phyloP scores from a whole-genome alignment of 2,888 invertebrate genomes.

The Galeruca laticollis region DNA sequence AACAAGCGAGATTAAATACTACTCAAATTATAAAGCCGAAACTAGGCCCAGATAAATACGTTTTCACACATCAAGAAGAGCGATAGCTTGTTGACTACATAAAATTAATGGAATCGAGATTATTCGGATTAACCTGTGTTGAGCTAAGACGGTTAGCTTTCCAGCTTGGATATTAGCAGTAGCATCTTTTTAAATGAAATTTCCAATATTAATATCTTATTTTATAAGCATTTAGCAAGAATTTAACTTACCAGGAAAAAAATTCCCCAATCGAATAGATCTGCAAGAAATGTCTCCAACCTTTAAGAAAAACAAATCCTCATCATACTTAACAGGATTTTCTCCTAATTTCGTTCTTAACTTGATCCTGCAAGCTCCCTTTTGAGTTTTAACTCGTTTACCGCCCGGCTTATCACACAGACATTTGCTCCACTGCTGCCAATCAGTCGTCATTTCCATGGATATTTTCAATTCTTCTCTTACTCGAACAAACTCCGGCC shows the following conservation, averaged over 20 bases:
- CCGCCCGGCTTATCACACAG: constrained; percentile 64
- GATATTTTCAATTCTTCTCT: constrained; percentile 63
- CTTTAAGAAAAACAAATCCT: constrained; percentile 37
- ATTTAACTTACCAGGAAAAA: constrained; percentile 61
- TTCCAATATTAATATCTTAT: too few species aligned
- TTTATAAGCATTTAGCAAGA: background rate
- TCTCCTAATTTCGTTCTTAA: constrained; percentile 44
- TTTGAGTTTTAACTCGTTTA: constrained; percentile 64
- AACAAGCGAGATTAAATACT: too few species aligned
- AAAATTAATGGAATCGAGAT: too few species aligned
- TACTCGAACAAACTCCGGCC: constrained; percentile 65
- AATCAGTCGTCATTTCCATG: constrained; percentile 68
- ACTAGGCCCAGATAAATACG: too few species aligned
- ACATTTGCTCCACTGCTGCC: constrained; percentile 71
- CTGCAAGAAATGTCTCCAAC: constrained; percentile 64
- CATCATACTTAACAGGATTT: constrained; percentile 20
- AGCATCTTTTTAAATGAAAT: too few species aligned
- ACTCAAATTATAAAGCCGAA: too few species aligned
- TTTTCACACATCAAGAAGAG: too few species aligned
- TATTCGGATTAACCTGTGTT: too few species aligned
- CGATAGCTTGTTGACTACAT: too few species aligned
- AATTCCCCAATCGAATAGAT: constrained; percentile 65
- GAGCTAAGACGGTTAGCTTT: too few species aligned
- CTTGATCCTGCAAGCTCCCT: constrained; percentile 69
- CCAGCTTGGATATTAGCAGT: too few species aligned